Evolutionary conservation across 64 coral and sea anemone species (phyloP).

Genomic region (Actinia equina): DNA sequence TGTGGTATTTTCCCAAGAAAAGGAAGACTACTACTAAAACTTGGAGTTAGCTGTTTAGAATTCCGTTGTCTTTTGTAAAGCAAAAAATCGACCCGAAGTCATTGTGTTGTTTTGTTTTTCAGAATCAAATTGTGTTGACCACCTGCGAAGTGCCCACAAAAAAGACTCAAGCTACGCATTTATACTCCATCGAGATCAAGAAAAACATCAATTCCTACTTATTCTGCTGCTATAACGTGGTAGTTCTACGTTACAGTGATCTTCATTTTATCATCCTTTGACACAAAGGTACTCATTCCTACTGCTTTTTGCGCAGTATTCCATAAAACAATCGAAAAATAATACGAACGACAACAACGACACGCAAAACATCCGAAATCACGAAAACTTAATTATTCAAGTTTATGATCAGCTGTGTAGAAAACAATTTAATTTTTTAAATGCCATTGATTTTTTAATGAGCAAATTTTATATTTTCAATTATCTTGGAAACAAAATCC

Average conservation of each 20-base stretch:
- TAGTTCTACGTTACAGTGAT: not conserved
- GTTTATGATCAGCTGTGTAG: not conserved
- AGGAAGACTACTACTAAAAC: no score
- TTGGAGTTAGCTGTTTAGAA: not conserved
- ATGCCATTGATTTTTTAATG: conserved; percentile 1
- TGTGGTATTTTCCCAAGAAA: no score
- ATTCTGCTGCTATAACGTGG: not conserved
- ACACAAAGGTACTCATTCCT: not conserved
- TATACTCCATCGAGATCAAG: not conserved
- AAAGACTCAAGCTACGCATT: not conserved
- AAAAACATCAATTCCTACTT: not conserved
- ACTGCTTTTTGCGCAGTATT: not conserved
- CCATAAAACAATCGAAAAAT: not conserved
- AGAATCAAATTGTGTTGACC: not conserved
- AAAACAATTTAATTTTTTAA: not conserved
- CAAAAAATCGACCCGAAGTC: not conserved
- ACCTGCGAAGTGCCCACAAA: not conserved
- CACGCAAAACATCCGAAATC: not conserved
- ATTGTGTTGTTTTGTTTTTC: conserved; percentile 3
- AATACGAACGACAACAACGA: not conserved
- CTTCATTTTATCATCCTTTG: not conserved
- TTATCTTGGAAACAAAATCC: not conserved
- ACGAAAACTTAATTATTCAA: conserved; percentile 14
- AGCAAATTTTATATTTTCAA: not conserved
- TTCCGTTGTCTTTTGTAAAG: not conserved